A percentile compares a stretch with the other conserved stretches of the same genome.
These are phyloP conservation scores for Cnemophilus loriae DNA, from an alignment of 2,113 vertebrate genomes.

Conservation along the genomic window DNA sequence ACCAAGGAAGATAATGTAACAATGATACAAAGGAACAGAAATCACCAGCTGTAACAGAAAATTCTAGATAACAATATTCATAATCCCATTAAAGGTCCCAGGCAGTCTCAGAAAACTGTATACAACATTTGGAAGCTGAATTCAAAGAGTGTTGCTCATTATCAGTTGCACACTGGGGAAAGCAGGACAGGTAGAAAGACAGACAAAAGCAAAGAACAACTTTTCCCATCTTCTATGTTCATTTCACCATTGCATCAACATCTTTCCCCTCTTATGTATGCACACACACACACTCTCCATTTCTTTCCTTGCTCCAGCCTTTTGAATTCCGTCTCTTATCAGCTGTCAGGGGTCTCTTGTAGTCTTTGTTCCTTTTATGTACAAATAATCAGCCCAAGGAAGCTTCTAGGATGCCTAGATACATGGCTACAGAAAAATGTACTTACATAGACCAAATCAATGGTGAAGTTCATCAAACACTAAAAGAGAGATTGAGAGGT, in stretches of 20 bases:
- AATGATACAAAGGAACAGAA: background rate
- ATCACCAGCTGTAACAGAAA: background rate
- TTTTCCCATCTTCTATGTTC: background rate
- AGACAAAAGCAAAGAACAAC: background rate
- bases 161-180: background rate
- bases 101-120: background rate
- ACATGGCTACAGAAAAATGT: background rate
- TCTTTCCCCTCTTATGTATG: background rate
- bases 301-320: background rate
- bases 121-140: background rate
- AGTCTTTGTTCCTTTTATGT: background rate
- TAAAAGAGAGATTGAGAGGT: background rate
- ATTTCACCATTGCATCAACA: background rate
- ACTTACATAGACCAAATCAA: background rate
- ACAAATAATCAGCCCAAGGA: background rate
- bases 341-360: background rate
- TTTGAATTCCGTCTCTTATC: background rate
- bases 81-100: background rate
- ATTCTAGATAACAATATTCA: background rate
- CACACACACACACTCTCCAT: accelerated
- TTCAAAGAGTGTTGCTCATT: background rate
- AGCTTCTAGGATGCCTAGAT: background rate
- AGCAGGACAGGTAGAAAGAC: background rate
- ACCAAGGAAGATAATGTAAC: background rate
- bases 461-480: background rate